Conservation (phyloP, 64 coral and sea anemone species). For the Stichodactyla helianthus region DNA sequence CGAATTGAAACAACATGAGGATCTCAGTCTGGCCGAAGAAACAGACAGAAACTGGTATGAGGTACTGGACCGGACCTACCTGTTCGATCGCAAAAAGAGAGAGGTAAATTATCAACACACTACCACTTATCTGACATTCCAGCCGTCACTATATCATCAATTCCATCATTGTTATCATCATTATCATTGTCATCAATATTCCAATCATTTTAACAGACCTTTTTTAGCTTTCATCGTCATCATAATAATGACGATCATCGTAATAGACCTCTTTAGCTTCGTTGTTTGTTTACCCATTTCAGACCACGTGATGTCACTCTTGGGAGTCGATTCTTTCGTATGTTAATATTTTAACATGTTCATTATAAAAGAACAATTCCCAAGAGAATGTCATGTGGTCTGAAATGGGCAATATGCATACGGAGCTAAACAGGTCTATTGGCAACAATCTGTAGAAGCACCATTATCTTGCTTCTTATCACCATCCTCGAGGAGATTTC, state of each 20-base stretch:
- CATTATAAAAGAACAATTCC: no score
- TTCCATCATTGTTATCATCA: neutral
- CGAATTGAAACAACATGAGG: conserved; percentile 80
- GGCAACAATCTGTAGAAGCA: no score
- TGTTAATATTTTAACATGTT: no score
- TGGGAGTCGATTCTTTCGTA: no score
- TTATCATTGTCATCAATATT: neutral
- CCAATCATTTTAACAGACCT: neutral
- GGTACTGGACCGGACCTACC: conserved; percentile 71
- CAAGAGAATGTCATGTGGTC: no score
- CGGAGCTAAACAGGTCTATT: no score
- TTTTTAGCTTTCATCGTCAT: neutral
- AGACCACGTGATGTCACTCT: no score
- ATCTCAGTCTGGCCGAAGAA: conserved; percentile 81
- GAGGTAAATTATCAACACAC: conserved; percentile 37
- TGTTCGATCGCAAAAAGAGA: conserved; percentile 62
- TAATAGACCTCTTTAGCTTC: neutral
- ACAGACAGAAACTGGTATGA: conserved; percentile 81
- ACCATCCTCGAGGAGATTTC: neutral
- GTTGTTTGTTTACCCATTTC: no score
- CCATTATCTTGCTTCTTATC: no score
- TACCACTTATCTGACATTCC: neutral
- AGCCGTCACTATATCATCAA: neutral
- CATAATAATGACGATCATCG: neutral
- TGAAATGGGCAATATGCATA: no score